A percentile compares a stretch with the other conserved stretches of the same genome.
Evolutionary conservation across 2,888 invertebrate genomes (phyloP).

Genomic region (Mythimna albipuncta): DNA sequence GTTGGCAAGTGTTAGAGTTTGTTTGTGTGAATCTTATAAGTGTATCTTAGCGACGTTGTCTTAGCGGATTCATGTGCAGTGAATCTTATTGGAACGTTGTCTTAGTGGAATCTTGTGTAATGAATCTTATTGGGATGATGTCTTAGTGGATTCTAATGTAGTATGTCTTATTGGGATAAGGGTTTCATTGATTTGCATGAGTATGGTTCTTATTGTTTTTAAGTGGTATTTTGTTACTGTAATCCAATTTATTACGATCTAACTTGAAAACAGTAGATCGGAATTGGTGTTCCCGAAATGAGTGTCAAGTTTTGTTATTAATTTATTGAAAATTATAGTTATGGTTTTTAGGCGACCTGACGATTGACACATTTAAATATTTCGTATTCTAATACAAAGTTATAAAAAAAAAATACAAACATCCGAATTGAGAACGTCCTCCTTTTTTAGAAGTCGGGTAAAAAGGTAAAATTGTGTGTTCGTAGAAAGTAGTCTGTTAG

Average conservation of each 20-base stretch:
- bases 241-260: background rate
- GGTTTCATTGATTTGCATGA: no score
- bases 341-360: no score
- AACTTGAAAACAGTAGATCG: background rate
- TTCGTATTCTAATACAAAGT: no score
- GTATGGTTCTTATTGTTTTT: background rate
- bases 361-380: no score
- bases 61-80: background rate
- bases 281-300: background rate
- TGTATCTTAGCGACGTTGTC: background rate
- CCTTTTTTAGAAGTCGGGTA: no score
- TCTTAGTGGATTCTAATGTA: background rate
- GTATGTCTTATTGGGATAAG: background rate
- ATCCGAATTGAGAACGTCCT: no score
- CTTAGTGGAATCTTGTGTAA: no score
- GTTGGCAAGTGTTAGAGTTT: slow-evolving; percentile 8
- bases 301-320: background rate
- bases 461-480: no score
- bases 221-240: background rate
- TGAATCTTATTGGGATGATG: background rate
- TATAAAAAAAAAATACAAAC: no score
- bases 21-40: slow-evolving; percentile 6
- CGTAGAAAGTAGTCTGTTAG: no score
- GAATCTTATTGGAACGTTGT: no score
- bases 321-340: background rate